A percentile compares a stretch with the other conserved stretches of the same genome.
Evolutionary conservation across 2,797 vertebrate species (phyloP).

Genomic region (Dermochelys coriacea): DNA sequence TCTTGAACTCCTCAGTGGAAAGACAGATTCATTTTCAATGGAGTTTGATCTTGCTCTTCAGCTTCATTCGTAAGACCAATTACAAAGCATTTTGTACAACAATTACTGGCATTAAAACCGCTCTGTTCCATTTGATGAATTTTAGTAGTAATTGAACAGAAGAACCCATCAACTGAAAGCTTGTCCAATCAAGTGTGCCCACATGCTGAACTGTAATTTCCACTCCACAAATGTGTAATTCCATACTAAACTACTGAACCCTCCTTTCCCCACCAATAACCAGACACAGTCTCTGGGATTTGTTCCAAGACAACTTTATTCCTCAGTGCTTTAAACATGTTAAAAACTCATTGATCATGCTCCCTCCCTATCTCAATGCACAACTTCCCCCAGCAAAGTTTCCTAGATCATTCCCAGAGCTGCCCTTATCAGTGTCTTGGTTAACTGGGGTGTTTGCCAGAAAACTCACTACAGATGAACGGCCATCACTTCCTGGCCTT

Average conservation of each 20-base stretch:
- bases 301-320: constrained; percentile 49
- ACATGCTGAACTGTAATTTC: constrained; percentile 80
- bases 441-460: not conserved
- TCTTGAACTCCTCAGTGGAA: constrained; percentile 71
- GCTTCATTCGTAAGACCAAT: constrained; percentile 86
- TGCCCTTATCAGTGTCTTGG: not conserved
- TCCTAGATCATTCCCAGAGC: not conserved
- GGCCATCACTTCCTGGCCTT: not conserved
- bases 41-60: constrained; percentile 78
- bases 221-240: constrained; percentile 58
- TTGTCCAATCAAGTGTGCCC: constrained; percentile 81
- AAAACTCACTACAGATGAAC: not conserved
- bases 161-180: constrained; percentile 81
- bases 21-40: constrained; percentile 79
- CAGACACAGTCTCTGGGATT: constrained; percentile 15
- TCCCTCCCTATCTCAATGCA: not conserved
- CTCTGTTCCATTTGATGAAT: constrained; percentile 85
- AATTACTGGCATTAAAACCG: constrained; percentile 82
- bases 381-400: not conserved
- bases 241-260: constrained; percentile 44
- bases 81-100: constrained; percentile 83
- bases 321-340: not conserved
- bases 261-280: constrained; percentile 34
- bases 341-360: not conserved
- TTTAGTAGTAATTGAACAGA: constrained; percentile 86